These are phyloP conservation scores for Channa argus DNA, from an alignment of 2,113 vertebrate species.

Conservation along the genomic window DNA sequence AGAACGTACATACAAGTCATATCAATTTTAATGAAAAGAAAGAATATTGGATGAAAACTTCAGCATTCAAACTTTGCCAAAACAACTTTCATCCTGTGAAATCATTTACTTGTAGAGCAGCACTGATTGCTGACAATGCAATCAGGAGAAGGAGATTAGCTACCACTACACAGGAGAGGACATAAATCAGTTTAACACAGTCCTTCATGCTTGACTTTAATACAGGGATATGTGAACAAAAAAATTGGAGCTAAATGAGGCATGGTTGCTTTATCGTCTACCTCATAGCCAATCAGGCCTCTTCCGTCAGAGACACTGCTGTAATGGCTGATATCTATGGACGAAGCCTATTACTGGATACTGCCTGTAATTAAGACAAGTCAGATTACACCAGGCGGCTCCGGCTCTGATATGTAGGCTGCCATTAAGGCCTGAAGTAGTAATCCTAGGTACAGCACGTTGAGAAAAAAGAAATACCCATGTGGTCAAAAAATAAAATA, in stretches of 20 bases:
- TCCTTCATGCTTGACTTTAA: constrained; percentile 76
- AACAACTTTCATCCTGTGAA: constrained; percentile 46
- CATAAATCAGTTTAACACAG: constrained; percentile 79
- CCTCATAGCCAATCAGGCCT: constrained; percentile 71
- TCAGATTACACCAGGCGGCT: constrained; percentile 71
- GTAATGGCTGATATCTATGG: constrained; percentile 79
- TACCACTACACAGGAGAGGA: constrained; percentile 53
- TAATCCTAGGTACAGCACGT: constrained; percentile 35
- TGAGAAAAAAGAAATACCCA: constrained; percentile 28
- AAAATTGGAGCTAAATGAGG: constrained; percentile 76
- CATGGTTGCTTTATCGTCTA: constrained; percentile 79
- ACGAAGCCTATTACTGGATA: constrained; percentile 78
- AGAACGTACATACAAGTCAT: not conserved
- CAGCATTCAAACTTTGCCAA: constrained; percentile 39
- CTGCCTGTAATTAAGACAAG: constrained; percentile 79
- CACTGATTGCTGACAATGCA: constrained; percentile 76
- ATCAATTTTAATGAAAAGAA: constrained; percentile 43
- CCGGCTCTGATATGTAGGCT: constrained; percentile 68
- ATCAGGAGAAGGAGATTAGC: constrained; percentile 70
- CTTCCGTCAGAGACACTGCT: constrained; percentile 65
- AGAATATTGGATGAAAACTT: constrained; percentile 35
- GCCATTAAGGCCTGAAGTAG: constrained; percentile 61
- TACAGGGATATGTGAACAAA: constrained; percentile 77
- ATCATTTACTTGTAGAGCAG: constrained; percentile 54
- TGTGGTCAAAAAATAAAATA: not conserved